A percentile compares a stretch with the other conserved stretches of the same genome.
These are phyloP conservation scores for Drosophila neoperkinsi DNA, from an alignment of 2,888 invertebrate species.

Conservation along the genomic window DNA sequence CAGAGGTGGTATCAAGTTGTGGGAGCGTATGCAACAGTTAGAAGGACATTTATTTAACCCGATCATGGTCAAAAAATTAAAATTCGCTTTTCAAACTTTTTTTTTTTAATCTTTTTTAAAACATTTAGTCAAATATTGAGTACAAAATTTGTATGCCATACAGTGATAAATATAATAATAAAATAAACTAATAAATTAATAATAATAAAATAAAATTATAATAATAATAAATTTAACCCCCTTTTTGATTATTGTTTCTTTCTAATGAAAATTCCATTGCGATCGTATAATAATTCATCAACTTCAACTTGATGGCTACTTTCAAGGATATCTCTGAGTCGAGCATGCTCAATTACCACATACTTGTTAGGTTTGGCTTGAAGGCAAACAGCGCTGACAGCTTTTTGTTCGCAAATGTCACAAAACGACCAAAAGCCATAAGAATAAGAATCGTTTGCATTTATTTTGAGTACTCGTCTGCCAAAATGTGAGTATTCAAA, in stretches of 20 bases:
- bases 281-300: neutral
- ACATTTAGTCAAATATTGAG: neutral
- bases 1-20: neutral
- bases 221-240: neutral
- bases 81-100: too few relatives aligned
- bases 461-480: conserved; percentile 40
- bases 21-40: accelerated
- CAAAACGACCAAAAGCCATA: conserved; percentile 51
- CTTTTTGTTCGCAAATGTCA: conserved; percentile 63
- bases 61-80: accelerated
- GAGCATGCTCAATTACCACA: neutral
- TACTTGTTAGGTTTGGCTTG: conserved; percentile 9
- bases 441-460: conserved; percentile 62
- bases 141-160: neutral
- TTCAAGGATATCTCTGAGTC: conserved; percentile 3
- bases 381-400: conserved; percentile 65
- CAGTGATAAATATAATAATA: neutral
- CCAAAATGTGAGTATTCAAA: conserved; percentile 54
- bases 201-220: too few relatives aligned
- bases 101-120: neutral
- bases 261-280: neutral
- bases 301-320: neutral
- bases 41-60: accelerated
- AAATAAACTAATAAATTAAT: neutral
- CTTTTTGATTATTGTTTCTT: neutral